A percentile compares a stretch with the other conserved stretches of the same genome.
These are phyloP conservation scores for Euglossa dilemma DNA, from an alignment of 1,140 invertebrate genomes.

Conservation along the genomic window DNA sequence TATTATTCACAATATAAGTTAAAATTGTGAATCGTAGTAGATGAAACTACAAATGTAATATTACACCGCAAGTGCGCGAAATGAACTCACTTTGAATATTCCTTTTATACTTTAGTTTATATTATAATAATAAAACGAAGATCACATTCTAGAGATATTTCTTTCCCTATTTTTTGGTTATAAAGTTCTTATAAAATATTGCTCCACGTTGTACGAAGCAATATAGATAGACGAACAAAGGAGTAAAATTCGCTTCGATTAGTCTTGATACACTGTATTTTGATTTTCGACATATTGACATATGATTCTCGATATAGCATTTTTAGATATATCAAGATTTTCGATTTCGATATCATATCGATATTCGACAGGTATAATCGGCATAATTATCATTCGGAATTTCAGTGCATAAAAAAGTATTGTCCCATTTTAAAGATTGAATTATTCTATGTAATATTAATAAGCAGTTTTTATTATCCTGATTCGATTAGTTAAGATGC, in stretches of 20 bases:
- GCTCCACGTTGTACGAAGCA: background rate
- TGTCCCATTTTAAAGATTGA: too few species aligned
- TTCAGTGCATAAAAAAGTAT: too few species aligned
- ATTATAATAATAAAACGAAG: background rate
- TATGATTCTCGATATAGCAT: background rate
- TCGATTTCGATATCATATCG: background rate
- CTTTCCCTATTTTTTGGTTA: background rate
- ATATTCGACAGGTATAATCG: background rate
- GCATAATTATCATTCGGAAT: background rate
- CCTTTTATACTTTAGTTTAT: background rate
- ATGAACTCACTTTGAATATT: background rate
- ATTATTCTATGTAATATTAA: too few species aligned
- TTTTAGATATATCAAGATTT: background rate
- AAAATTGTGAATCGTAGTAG: background rate
- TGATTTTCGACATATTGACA: background rate
- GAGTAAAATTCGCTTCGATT: background rate
- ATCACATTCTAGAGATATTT: background rate
- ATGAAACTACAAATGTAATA: background rate
- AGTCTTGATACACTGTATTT: background rate
- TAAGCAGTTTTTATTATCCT: background rate
- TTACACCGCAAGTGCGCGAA: background rate
- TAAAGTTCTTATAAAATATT: slow-evolving; percentile 1
- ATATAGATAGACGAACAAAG: background rate
- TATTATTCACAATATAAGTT: background rate
- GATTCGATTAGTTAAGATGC: background rate